Conservation (phyloP, 2,888 invertebrate species). For the Amiota communis region DNA sequence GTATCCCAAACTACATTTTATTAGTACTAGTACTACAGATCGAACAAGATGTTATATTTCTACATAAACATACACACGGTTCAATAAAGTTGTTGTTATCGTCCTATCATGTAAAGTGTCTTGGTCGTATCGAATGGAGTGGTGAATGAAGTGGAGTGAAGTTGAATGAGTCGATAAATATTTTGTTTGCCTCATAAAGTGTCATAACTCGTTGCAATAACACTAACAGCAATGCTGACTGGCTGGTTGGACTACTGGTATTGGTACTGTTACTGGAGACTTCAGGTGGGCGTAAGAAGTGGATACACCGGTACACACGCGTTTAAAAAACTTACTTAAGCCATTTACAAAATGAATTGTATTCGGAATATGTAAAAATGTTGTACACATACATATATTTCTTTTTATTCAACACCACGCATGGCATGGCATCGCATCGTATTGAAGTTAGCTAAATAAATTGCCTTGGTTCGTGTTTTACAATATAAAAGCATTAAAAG, state of each 20-base stretch:
- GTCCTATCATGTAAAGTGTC: too few species aligned
- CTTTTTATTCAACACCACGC: background rate
- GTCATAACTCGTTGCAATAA: conserved; percentile 54
- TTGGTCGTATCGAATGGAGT: too few species aligned
- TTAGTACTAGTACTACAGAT: conserved; percentile 27
- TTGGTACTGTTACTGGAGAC: background rate
- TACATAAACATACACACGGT: too few species aligned
- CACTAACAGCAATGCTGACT: conserved; percentile 53
- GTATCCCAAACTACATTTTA: conserved; percentile 63
- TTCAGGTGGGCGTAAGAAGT: background rate
- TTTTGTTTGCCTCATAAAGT: conserved; percentile 18
- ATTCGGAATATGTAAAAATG: conserved; percentile 1
- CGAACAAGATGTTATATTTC: background rate
- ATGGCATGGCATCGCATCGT: too few species aligned
- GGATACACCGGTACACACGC: too few species aligned
- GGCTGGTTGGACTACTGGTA: background rate
- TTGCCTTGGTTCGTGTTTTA: background rate
- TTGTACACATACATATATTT: background rate
- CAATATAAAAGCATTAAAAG: background rate
- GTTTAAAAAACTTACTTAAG: background rate
- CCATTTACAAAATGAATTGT: conserved; percentile 23
- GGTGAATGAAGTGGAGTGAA: background rate
- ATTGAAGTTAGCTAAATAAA: conserved; percentile 12
- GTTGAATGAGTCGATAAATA: conserved; percentile 3
- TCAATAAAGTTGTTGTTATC: too few species aligned